Percentiles rank a stretch among this genome's conserved stretches.
phyloP scores from a whole-genome alignment of 2,888 invertebrate species.

The Odiellus spinosus region DNA sequence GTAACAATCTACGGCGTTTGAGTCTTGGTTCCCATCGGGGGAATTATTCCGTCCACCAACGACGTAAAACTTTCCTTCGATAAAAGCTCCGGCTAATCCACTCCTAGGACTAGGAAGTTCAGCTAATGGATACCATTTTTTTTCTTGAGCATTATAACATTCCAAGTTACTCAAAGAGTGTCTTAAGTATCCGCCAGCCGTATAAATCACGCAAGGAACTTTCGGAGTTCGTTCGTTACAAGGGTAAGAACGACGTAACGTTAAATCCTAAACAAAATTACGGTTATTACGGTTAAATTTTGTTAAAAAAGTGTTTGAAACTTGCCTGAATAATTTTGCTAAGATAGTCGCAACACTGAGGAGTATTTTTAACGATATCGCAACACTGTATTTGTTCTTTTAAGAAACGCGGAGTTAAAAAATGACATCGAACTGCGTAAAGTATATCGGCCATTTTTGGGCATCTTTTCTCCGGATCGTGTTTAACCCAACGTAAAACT shows the following conservation, averaged over 20 bases:
- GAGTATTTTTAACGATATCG: conserved; percentile 66
- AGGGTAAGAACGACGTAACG: conserved; percentile 65
- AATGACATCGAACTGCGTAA: conserved; percentile 77
- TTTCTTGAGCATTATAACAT: conserved; percentile 71
- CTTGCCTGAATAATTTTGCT: conserved; percentile 65
- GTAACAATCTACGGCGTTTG: conserved; percentile 53
- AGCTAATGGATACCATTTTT: conserved; percentile 64
- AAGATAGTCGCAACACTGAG: conserved; percentile 74
- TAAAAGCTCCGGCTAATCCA: conserved; percentile 58
- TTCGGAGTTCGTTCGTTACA: conserved; percentile 74
- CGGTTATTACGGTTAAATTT: conserved; percentile 14
- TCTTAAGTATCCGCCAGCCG: conserved; percentile 74
- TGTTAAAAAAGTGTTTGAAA: not conserved
- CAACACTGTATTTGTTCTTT: conserved; percentile 83
- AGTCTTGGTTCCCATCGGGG: conserved; percentile 49
- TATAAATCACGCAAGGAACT: conserved; percentile 74
- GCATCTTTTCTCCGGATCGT: conserved; percentile 66
- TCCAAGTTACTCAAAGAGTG: conserved; percentile 75
- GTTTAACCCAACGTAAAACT: conserved; percentile 70
- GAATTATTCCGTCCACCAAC: conserved; percentile 85
- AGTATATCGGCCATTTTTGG: conserved; percentile 74
- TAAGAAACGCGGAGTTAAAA: conserved; percentile 74
- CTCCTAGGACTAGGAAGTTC: conserved; percentile 73
- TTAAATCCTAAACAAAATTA: conserved; percentile 46
- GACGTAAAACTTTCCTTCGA: conserved; percentile 60